A percentile compares a stretch with the other conserved stretches of the same genome.
These are phyloP conservation scores for Acrossocheilus wenchowensis DNA, from an alignment of 2,797 vertebrate genomes.

Conservation along the genomic window DNA sequence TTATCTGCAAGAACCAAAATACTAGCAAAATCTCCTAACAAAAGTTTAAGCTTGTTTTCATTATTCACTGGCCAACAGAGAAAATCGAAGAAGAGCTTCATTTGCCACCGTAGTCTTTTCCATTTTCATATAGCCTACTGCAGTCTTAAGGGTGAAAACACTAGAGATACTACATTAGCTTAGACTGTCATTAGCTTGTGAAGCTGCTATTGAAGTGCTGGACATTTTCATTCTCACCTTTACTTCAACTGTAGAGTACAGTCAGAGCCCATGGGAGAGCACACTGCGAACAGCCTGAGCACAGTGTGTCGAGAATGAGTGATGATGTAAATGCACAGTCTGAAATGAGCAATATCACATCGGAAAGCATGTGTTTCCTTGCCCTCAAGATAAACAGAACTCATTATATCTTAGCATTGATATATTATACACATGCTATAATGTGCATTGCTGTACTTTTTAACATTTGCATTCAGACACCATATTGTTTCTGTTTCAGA, in stretches of 20 bases:
- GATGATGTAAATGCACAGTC: constrained; percentile 71
- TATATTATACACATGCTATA: constrained; percentile 71
- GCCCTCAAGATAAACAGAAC: constrained; percentile 69
- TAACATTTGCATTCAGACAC: constrained; percentile 69
- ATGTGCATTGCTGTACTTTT: constrained; percentile 68
- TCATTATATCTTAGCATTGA: constrained; percentile 73
- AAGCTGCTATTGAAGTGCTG: constrained; percentile 29
- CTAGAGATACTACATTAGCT: constrained; percentile 38
- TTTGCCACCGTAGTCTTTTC: constrained; percentile 71
- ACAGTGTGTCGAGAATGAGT: constrained; percentile 71
- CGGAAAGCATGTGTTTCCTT: constrained; percentile 61
- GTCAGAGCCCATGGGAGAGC: constrained; percentile 67
- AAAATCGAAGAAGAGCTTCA: constrained; percentile 43
- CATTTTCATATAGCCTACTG: constrained; percentile 56
- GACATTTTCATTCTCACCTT: constrained; percentile 52
- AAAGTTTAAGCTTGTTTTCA: neutral
- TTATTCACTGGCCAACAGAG: neutral
- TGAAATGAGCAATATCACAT: constrained; percentile 73
- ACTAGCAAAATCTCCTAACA: too few species aligned
- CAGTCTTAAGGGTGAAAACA: constrained; percentile 9
- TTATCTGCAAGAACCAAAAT: neutral
- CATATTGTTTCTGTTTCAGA: constrained; percentile 61
- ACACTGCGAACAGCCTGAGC: constrained; percentile 52
- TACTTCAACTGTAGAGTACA: constrained; percentile 47
- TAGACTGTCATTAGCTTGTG: constrained; percentile 39